Conservation (phyloP, 1,140 invertebrate genomes). For the Ditylenchus dipsaci region DNA sequence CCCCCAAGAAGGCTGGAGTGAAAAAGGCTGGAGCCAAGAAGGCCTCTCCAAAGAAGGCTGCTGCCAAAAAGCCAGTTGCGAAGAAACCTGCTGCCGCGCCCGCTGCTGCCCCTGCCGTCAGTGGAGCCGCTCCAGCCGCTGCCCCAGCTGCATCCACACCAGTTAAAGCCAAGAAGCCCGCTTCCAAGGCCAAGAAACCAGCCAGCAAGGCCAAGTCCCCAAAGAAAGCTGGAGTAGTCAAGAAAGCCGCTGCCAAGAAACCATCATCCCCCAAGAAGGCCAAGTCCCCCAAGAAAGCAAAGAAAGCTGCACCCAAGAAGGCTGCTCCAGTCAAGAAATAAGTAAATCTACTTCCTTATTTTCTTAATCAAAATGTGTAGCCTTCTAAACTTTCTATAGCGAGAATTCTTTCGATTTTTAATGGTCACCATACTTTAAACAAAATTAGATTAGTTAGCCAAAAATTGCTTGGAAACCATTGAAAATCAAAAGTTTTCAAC, state of each 20-base stretch:
- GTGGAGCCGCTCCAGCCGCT: background rate
- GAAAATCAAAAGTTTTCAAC: too few species aligned
- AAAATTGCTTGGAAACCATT: too few species aligned
- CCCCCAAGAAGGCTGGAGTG: background rate
- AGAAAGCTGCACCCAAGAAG: background rate
- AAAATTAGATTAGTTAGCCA: too few species aligned
- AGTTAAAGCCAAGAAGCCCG: background rate
- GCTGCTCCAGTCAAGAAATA: background rate
- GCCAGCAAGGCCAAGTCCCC: background rate
- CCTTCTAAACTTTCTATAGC: too few species aligned
- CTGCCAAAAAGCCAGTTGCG: background rate
- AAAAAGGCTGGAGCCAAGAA: background rate
- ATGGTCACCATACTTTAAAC: too few species aligned
- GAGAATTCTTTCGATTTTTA: too few species aligned
- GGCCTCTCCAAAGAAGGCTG: background rate
- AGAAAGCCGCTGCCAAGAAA: background rate
- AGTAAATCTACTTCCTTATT: too few species aligned
- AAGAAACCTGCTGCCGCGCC: background rate
- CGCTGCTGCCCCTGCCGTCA: background rate
- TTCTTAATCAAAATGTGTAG: too few species aligned
- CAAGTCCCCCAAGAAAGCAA: background rate
- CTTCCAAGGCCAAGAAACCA: constrained; percentile 5
- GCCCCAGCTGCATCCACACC: background rate
- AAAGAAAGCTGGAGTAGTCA: background rate
- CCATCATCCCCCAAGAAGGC: background rate